Percentiles rank a stretch among this genome's conserved stretches.
Evolutionary conservation across 2,113 vertebrate species (phyloP).

Genomic region (Hemiscyllium ocellatum): DNA sequence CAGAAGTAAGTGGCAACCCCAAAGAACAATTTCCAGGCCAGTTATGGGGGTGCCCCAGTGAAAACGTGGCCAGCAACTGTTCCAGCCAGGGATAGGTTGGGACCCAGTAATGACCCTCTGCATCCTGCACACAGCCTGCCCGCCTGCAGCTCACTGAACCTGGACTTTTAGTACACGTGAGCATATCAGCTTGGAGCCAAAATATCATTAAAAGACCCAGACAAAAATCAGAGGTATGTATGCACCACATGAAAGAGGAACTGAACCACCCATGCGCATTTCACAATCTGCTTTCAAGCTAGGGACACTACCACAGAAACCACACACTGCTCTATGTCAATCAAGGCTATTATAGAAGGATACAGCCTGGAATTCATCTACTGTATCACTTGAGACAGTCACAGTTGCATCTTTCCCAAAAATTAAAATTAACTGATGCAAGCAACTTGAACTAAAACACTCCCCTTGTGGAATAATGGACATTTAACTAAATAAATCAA

Average conservation of each 20-base stretch:
- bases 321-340: not conserved
- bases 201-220: not conserved
- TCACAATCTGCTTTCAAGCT: not conserved
- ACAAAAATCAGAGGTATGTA: not conserved
- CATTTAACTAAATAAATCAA: not conserved
- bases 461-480: not conserved
- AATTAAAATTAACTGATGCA: not conserved
- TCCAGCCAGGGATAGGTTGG: too few relatives aligned
- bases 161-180: not conserved
- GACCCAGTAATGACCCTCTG: too few relatives aligned
- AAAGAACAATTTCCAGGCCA: too few relatives aligned
- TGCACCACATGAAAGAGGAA: not conserved
- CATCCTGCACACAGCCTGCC: not conserved
- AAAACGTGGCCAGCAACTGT: too few relatives aligned
- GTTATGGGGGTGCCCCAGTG: too few relatives aligned
- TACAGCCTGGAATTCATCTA: not conserved
- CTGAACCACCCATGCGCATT: not conserved
- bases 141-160: not conserved
- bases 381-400: too few relatives aligned
- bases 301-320: not conserved
- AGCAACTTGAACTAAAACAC: not conserved
- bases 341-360: not conserved
- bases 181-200: not conserved
- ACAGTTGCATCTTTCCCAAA: not conserved
- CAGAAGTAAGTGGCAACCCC: too few relatives aligned